phyloP scores from a whole-genome alignment of 2,888 invertebrate species.

The Trissoscelio sp. region DNA sequence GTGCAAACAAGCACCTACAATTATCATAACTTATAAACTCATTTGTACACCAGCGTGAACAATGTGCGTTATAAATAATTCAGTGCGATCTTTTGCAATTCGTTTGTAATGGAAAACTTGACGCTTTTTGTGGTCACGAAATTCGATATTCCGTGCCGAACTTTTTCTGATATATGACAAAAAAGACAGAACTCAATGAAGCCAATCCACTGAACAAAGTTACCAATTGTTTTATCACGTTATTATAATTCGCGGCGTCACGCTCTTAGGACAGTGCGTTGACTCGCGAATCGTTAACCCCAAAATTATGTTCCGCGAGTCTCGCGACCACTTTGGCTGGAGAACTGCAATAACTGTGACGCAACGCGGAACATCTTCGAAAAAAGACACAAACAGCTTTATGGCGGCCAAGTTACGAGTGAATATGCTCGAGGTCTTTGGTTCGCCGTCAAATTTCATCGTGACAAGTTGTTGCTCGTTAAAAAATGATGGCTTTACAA shows the following conservation, averaged over 20 bases:
- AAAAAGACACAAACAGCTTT: slow-evolving; percentile 29
- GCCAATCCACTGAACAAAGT: background rate
- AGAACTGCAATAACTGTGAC: background rate
- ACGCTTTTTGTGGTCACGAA: slow-evolving; percentile 1
- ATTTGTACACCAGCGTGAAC: slow-evolving; percentile 40
- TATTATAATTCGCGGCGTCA: slow-evolving; percentile 22
- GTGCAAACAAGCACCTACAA: slow-evolving; percentile 26
- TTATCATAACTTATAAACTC: slow-evolving; percentile 52
- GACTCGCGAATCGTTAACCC: slow-evolving; percentile 51
- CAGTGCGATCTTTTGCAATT: slow-evolving; percentile 8
- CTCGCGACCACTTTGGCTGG: slow-evolving; percentile 3
- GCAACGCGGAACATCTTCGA: background rate
- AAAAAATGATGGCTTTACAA: slow-evolving; percentile 45
- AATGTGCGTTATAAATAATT: slow-evolving; percentile 49
- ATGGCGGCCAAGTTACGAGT: slow-evolving; percentile 1
- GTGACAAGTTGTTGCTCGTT: slow-evolving; percentile 44
- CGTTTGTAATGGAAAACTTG: background rate
- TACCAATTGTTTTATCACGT: slow-evolving; percentile 14
- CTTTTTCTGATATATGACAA: background rate
- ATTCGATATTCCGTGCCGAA: background rate
- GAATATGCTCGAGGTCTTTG: slow-evolving; percentile 22
- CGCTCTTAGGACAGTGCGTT: slow-evolving; percentile 22
- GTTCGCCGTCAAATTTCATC: slow-evolving; percentile 42
- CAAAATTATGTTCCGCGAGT: slow-evolving; percentile 23
- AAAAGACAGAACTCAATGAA: background rate